Base-by-base conservation (phyloP, 2,113 vertebrate genomes). In the Meleagris gallopavo region DNA sequence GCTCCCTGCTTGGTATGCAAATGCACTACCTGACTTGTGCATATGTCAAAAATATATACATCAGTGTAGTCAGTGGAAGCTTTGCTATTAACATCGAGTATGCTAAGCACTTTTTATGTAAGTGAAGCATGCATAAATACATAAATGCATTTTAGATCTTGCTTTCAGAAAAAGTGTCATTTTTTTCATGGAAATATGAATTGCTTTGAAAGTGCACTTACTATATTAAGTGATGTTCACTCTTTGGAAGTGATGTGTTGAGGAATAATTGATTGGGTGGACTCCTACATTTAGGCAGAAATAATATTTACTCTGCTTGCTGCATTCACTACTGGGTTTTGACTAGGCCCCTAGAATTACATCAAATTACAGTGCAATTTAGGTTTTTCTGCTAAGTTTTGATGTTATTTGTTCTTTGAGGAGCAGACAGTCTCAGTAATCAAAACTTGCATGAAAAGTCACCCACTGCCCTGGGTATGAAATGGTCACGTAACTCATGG, bases 111-210 rank as follows among this genome's bases (percentile, higher is more conserved):
- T 88, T 89, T 83, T 91, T 69, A 83, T 86, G 41, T 64, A n/a
- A 69, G 79, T n/a, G 79, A 94, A 85, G 79, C 55, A 10, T 88
- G 55, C 88, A 81, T 91, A 95, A 95, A 97, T 86, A 93, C 3
- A 15, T 92, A 65, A 64, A 78, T 90, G 83, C 58, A 92, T 96
- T 94, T 92, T 83, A 75, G 65, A 91, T 71, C 65, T 40, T 45
- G 19, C 55, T 91, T 83, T 43, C 32, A 55, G 60, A 3, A 71
- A 52, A 77, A 88, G 71, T 6, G 29, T 38, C 5, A 32, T 66
- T 95, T 96, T 96, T 91, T 24, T 65, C 60, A 71, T 83, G 88
- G 94, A 92, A 91, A 91, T 71, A 88, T 77, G 86, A 95, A 86
- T 60, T 43, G 2, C 6, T n/a, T 83, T 93, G 84, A 85, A 94